phyloP scores from a whole-genome alignment of 1,140 invertebrate genomes.

The Capitella teleta region DNA sequence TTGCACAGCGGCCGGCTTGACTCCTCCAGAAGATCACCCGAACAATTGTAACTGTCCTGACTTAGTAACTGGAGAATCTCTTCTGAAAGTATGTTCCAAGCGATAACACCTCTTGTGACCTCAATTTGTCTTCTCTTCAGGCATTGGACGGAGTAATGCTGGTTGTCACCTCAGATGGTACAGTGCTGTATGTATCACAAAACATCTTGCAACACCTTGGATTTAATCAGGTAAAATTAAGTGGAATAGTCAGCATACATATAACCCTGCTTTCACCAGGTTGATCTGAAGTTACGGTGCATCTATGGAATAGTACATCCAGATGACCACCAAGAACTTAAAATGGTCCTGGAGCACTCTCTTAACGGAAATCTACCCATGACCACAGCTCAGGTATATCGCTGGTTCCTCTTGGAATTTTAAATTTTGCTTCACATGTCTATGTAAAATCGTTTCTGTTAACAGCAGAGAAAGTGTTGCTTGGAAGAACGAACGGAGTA shows the following conservation, averaged over 20 bases:
- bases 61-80: no score
- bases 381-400: not conserved
- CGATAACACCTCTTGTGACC: no score
- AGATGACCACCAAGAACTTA: slow-evolving; percentile 21
- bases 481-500: not conserved
- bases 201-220: slow-evolving; percentile 26
- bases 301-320: slow-evolving; percentile 26
- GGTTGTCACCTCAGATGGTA: slow-evolving; percentile 21
- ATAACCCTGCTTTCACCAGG: slow-evolving; percentile 13
- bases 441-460: not conserved
- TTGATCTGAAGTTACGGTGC: slow-evolving; percentile 27
- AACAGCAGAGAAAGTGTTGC: slow-evolving; percentile 1
- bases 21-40: no score
- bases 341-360: slow-evolving; percentile 18
- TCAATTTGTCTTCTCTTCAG: slow-evolving; percentile 14
- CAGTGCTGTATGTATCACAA: slow-evolving; percentile 22
- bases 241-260: not conserved
- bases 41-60: no score
- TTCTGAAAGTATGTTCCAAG: no score
- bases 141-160: slow-evolving; percentile 24
- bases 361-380: not conserved
- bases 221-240: slow-evolving; percentile 23
- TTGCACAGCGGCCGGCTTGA: no score
- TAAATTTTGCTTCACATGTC: not conserved
- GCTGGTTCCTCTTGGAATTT: not conserved